A percentile compares a stretch with the other conserved stretches of the same genome.
Conservation (phyloP, 2,888 invertebrate genomes). For the Alloplasta piceator region DNA sequence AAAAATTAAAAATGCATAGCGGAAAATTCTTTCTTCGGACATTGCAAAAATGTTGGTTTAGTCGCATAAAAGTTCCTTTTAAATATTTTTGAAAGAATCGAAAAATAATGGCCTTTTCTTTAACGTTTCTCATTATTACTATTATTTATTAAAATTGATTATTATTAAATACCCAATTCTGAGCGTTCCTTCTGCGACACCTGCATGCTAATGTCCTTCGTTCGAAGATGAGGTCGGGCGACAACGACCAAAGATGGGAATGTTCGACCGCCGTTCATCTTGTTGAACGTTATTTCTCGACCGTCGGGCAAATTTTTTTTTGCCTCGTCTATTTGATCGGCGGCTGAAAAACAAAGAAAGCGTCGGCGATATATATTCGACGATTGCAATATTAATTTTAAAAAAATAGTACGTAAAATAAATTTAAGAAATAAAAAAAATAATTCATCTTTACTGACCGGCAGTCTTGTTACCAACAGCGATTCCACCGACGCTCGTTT, state of each 20-base stretch:
- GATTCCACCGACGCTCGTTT: conserved; percentile 89
- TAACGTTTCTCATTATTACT: no score
- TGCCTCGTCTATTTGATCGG: conserved; percentile 83
- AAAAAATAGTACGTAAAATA: conserved; percentile 1
- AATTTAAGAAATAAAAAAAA: neutral
- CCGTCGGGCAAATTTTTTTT: conserved; percentile 88
- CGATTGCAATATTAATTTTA: no score
- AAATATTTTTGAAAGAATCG: no score
- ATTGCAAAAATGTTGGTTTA: no score
- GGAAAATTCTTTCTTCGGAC: no score
- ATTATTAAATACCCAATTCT: conserved; percentile 80
- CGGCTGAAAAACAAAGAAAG: conserved; percentile 67
- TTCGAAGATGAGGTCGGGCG: conserved; percentile 91
- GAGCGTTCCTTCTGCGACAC: conserved; percentile 80
- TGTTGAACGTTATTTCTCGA: conserved; percentile 90
- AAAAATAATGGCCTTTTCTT: conserved; percentile 4
- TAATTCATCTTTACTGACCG: conserved; percentile 67
- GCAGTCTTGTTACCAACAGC: conserved; percentile 82
- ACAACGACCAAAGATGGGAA: conserved; percentile 94
- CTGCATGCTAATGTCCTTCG: conserved; percentile 85
- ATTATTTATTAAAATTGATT: conserved; percentile 22
- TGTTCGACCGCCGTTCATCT: conserved; percentile 91
- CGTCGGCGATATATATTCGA: no score
- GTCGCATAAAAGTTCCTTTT: no score
- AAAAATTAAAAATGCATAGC: no score